These are phyloP conservation scores for Schlechtendalia chinensis DNA, from an alignment of 1,140 invertebrate species.

Conservation along the genomic window DNA sequence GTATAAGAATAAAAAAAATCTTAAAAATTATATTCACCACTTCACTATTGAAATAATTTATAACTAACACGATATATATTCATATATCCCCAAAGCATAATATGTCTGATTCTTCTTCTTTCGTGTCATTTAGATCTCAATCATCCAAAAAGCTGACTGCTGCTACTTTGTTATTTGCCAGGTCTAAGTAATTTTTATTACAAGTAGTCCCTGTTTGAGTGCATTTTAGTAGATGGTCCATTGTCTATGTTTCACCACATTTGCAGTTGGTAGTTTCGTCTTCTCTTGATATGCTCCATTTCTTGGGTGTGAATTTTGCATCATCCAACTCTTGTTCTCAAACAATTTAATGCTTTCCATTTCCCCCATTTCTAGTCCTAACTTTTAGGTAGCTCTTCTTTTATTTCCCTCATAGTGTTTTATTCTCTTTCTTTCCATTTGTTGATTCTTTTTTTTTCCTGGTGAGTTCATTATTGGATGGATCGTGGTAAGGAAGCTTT, in stretches of 20 bases:
- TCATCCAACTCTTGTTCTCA: not conserved
- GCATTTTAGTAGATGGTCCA: not conserved
- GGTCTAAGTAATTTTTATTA: not conserved
- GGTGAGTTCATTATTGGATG: conserved; percentile 3
- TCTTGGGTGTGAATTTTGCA: not conserved
- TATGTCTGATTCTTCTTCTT: too few relatives aligned
- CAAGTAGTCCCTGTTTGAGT: not conserved
- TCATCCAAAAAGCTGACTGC: not conserved
- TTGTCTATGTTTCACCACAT: not conserved
- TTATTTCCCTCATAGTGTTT: conserved; percentile 21
- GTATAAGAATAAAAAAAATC: too few relatives aligned
- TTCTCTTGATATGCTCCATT: not conserved
- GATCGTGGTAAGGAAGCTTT: not conserved
- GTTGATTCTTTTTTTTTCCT: conserved; percentile 11
- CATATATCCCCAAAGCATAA: too few relatives aligned
- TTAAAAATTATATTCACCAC: too few relatives aligned
- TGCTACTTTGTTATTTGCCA: not conserved
- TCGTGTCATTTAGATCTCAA: too few relatives aligned
- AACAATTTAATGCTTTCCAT: not conserved
- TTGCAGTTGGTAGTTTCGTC: not conserved
- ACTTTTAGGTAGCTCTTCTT: not conserved
- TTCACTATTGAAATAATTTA: too few relatives aligned
- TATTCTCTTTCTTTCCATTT: not conserved
- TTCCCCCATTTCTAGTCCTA: not conserved
- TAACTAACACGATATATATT: too few relatives aligned